Conservation (phyloP, 2,888 invertebrate genomes). For the Tinea semifulvella region DNA sequence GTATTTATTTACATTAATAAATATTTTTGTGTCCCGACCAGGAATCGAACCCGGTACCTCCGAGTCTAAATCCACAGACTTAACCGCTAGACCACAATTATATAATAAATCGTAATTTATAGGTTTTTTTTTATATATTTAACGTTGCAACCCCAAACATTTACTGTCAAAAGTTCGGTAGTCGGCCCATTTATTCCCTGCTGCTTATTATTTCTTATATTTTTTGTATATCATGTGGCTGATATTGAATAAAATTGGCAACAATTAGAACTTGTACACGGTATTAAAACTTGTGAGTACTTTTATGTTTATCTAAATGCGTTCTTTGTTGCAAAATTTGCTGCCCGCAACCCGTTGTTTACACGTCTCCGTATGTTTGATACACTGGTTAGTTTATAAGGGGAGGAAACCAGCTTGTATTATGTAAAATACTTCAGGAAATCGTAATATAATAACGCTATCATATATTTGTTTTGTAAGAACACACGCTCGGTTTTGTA, state of each 20-base stretch:
- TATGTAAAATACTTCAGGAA: not conserved
- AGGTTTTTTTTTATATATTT: too few species aligned
- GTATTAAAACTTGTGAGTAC: constrained; percentile 6
- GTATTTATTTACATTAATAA: too few species aligned
- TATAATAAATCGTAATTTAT: too few species aligned
- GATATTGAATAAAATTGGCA: constrained; percentile 24
- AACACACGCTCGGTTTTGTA: not conserved
- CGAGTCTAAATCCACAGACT: too few species aligned
- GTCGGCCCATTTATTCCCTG: constrained; percentile 7
- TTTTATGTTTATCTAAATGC: not conserved
- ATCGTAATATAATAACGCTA: not conserved
- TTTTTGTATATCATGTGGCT: constrained; percentile 49
- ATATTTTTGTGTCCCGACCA: too few species aligned
- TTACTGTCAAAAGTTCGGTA: not conserved
- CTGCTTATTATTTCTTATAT: constrained; percentile 34
- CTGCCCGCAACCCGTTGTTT: constrained; percentile 40
- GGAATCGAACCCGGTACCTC: too few species aligned
- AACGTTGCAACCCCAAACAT: too few species aligned
- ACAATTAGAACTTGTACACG: not conserved
- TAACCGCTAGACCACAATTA: too few species aligned
- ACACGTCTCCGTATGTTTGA: constrained; percentile 46
- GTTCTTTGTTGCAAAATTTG: not conserved
- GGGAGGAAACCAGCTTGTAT: constrained; percentile 38
- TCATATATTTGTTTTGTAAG: not conserved
- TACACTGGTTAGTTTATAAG: constrained; percentile 53